Conservation (phyloP, 2,888 invertebrate genomes). For the Lasioglossum morio region DNA sequence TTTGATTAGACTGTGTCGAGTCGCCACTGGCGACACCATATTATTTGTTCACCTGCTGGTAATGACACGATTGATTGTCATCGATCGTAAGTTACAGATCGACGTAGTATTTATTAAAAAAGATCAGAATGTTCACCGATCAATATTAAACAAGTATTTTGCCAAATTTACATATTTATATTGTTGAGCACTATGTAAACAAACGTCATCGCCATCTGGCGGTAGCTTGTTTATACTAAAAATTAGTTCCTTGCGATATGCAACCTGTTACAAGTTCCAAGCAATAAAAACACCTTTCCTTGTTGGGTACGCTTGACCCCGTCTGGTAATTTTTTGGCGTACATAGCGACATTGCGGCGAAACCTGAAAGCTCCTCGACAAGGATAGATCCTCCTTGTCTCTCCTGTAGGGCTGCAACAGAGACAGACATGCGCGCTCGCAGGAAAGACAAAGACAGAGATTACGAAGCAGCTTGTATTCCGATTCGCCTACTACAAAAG, state of each 20-base stretch:
- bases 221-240: not conserved
- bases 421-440: no score
- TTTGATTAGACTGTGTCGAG: constrained; percentile 9
- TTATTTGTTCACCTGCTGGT: not conserved
- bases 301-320: no score
- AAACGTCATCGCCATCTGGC: not conserved
- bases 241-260: not conserved
- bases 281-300: not conserved
- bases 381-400: no score
- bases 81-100: not conserved
- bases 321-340: no score
- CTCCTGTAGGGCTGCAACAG: no score
- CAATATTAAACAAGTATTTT: not conserved
- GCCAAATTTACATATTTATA: not conserved
- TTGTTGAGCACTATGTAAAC: not conserved
- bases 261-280: not conserved
- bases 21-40: not conserved
- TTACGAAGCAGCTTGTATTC: no score
- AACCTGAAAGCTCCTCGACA: no score
- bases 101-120: not conserved
- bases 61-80: not conserved
- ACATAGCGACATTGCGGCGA: no score
- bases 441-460: no score
- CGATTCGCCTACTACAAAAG: no score
- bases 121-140: not conserved